Evolutionary conservation across 2,113 vertebrate genomes (phyloP).

Genomic region (Gnathonemus echidnorhynchus): DNA sequence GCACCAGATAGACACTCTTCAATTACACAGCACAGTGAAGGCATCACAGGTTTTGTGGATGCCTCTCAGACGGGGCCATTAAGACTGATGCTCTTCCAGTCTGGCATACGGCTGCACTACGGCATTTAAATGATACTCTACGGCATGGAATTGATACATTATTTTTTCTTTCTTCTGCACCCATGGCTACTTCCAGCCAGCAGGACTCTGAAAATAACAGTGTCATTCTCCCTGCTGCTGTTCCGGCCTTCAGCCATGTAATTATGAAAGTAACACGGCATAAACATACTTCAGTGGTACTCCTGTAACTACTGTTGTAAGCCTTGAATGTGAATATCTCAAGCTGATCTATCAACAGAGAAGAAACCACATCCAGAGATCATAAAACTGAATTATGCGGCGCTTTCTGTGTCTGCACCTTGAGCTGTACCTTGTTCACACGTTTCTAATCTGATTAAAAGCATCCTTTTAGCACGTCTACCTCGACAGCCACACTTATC

Average conservation of each 20-base stretch:
- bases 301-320: not conserved
- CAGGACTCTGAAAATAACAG: not conserved
- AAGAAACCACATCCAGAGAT: not conserved
- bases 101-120: slow-evolving; percentile 27
- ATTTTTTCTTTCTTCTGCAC: not conserved
- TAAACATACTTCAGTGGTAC: not conserved
- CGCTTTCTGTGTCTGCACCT: not conserved
- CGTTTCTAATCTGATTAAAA: slow-evolving; percentile 11
- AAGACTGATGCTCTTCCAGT: slow-evolving; percentile 42
- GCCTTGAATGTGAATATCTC: not conserved
- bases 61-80: slow-evolving; percentile 47
- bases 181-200: not conserved
- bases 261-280: not conserved
- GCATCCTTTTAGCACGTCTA: not conserved
- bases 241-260: not conserved
- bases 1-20: slow-evolving; percentile 48
- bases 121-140: not conserved
- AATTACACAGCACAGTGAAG: slow-evolving; percentile 45
- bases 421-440: not conserved
- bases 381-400: slow-evolving; percentile 1
- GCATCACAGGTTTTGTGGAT: slow-evolving; percentile 43
- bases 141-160: not conserved
- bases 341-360: not conserved
- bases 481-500: not conserved
- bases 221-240: too few species aligned